A percentile compares a stretch with the other conserved stretches of the same genome.
phyloP scores from a whole-genome alignment of 1,140 invertebrate species.

The Bombus soroeensis region DNA sequence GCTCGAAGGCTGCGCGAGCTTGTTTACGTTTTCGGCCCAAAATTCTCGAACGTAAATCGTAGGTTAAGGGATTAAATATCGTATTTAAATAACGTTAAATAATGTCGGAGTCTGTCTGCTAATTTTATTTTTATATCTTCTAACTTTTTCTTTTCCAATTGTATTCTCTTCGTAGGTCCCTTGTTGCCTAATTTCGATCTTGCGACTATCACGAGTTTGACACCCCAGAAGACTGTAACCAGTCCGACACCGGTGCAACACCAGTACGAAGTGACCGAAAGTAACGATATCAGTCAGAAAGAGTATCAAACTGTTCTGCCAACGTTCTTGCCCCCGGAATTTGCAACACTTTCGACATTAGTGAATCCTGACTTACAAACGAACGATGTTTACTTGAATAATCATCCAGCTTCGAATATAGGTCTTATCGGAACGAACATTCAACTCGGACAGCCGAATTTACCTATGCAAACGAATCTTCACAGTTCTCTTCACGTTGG shows the following conservation, averaged over 20 bases:
- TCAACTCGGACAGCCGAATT: slow-evolving; percentile 67
- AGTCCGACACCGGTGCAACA: slow-evolving; percentile 63
- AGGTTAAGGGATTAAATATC: too few relatives aligned
- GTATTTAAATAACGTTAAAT: too few relatives aligned
- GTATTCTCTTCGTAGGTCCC: slow-evolving; percentile 35
- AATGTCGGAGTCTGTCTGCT: too few relatives aligned
- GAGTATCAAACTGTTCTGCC: slow-evolving; percentile 67
- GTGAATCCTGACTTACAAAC: slow-evolving; percentile 69
- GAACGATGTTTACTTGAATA: slow-evolving; percentile 71
- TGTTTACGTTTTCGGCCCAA: too few relatives aligned
- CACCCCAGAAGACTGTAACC: slow-evolving; percentile 64
- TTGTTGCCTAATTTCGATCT: slow-evolving; percentile 51
- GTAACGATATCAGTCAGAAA: slow-evolving; percentile 66
- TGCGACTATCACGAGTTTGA: slow-evolving; percentile 54
- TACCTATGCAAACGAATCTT: slow-evolving; percentile 77
- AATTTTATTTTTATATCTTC: not conserved
- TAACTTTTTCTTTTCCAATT: not conserved
- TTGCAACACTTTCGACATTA: slow-evolving; percentile 64
- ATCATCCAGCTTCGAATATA: slow-evolving; percentile 59
- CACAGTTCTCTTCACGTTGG: slow-evolving; percentile 75
- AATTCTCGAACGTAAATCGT: too few relatives aligned
- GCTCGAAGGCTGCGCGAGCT: too few relatives aligned
- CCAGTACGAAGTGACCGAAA: slow-evolving; percentile 77
- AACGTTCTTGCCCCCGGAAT: slow-evolving; percentile 67
- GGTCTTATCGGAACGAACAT: slow-evolving; percentile 64